Base-by-base conservation (phyloP, 2,113 vertebrate genomes). In the Mungos mungo region DNA sequence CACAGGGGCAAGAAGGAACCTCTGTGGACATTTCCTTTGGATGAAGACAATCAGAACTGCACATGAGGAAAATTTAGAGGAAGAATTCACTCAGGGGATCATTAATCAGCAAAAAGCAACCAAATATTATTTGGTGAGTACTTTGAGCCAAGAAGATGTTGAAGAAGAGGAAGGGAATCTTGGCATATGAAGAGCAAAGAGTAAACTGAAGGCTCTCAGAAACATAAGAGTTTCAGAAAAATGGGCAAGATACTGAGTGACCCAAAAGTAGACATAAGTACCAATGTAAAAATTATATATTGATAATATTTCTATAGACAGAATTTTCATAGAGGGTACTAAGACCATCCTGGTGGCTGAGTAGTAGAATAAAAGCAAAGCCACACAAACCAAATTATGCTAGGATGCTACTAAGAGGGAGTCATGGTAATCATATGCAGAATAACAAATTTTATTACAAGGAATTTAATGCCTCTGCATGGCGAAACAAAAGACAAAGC, bases 171-270 rank as follows among this genome's bases (percentile, higher is more conserved):
- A 93, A 68, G 21, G 52, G 35, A 76, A 68, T 60, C 35, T 65
- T 50, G 45, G 65, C 47, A 33, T 60, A 52, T 7, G 12, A 57
- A 27, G 21, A 88, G 15, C 31, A 79, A 47, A 91, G 35, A n/a
- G 16, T 31, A 89, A 45, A 90, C 27, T 52, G 29, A 87, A 87
- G 27, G 25, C 14, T 80, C n/a, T 23, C 21, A 47, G 54, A 74
- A 72, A 85, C 29, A 84, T 65, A 12, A 33, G 45, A 23, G 16
- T 79, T 88, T 72, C 52, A 94, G n/a, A 71, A 96, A 93, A 72
- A 66, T 54, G 29, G 9, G 60, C n/a, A 88, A 54, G 16, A 90
- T 45, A 5, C 31, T 54, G 45, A 54, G 29, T 80, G 54, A 68
- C 18, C 41, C 50, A 77, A 72, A 81, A 38, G 31, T 57, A 18